These are phyloP conservation scores for Merops nubicus DNA, from an alignment of 2,113 vertebrate species.

Conservation along the genomic window DNA sequence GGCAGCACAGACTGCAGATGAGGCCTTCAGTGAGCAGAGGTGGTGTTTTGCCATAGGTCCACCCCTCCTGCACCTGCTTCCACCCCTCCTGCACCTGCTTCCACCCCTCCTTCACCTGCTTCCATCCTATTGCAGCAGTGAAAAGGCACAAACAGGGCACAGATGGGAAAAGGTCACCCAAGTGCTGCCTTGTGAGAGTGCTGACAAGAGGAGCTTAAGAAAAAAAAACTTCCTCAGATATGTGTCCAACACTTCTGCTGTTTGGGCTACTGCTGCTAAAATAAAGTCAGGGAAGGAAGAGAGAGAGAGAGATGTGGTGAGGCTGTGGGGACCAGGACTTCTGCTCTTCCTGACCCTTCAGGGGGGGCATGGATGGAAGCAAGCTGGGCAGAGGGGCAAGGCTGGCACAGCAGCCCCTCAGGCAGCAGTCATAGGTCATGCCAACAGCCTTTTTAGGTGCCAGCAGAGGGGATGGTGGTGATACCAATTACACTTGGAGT, in stretches of 20 bases:
- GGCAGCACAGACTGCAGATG: neutral
- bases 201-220: neutral
- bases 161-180: constrained; percentile 29
- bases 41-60: neutral
- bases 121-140: neutral
- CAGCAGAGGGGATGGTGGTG: neutral
- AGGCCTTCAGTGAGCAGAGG: neutral
- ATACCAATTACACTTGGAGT: neutral
- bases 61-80: neutral
- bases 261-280: neutral
- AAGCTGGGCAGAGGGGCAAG: rapidly evolving
- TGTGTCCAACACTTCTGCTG: neutral
- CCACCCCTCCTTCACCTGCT: neutral
- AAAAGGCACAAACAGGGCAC: constrained; percentile 19
- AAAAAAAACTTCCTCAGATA: constrained; percentile 38
- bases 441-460: neutral
- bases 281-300: neutral
- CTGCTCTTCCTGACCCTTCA: neutral
- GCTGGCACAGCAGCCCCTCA: neutral
- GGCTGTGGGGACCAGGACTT: neutral
- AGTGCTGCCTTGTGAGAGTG: neutral
- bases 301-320: neutral
- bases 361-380: rapidly evolving
- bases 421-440: neutral
- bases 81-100: neutral